These are phyloP conservation scores for Proisotoma minuta DNA, from an alignment of 2,888 invertebrate genomes.

Conservation along the genomic window DNA sequence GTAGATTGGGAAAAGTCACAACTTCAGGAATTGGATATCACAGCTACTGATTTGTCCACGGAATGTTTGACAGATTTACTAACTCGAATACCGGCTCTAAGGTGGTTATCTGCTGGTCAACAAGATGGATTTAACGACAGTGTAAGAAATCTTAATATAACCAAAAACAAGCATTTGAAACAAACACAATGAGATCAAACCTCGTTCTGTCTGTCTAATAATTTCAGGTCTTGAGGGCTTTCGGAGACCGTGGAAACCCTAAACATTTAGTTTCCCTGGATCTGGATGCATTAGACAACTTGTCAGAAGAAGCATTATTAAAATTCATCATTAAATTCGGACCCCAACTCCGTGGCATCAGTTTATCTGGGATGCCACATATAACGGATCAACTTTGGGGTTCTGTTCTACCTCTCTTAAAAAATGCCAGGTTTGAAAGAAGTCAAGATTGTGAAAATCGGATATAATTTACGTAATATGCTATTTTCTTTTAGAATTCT, in stretches of 20 bases:
- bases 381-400: slow-evolving; percentile 98
- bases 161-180: not conserved
- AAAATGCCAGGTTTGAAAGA: slow-evolving; percentile 74
- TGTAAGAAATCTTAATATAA: slow-evolving; percentile 55
- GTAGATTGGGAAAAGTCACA: slow-evolving; percentile 98
- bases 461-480: not conserved
- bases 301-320: slow-evolving; percentile 85
- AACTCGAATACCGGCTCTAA: slow-evolving; percentile 73
- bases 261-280: slow-evolving; percentile 80
- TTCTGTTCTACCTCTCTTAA: slow-evolving; percentile 83
- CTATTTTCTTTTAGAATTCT: slow-evolving; percentile 65
- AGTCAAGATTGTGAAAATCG: not conserved
- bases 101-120: slow-evolving; percentile 92
- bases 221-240: slow-evolving; percentile 71
- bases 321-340: slow-evolving; percentile 89
- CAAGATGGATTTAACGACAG: slow-evolving; percentile 95
- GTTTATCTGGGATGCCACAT: slow-evolving; percentile 92
- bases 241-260: slow-evolving; percentile 75
- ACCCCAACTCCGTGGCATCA: slow-evolving; percentile 78
- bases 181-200: not conserved
- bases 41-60: slow-evolving; percentile 90
- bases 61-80: slow-evolving; percentile 92
- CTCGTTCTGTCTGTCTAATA: too few species aligned
- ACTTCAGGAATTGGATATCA: slow-evolving; percentile 90
- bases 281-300: slow-evolving; percentile 89